Evolutionary conservation across 2,888 invertebrate species (phyloP).

Genomic region (Drosophila paramelanica): DNA sequence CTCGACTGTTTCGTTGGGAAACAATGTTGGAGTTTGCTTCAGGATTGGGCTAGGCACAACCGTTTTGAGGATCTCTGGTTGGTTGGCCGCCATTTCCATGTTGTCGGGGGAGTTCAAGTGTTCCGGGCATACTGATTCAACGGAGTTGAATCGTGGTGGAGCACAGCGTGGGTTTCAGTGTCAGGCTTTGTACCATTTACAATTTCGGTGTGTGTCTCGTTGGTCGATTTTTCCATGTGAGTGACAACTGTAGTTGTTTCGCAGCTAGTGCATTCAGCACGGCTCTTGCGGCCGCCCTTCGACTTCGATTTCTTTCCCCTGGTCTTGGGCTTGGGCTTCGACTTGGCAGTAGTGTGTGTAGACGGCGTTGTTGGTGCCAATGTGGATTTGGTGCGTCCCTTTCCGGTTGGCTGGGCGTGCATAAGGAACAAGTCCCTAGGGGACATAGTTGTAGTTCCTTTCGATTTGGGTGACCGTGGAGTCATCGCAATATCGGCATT

Average conservation of each 20-base stretch:
- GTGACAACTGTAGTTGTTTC: conserved; percentile 11
- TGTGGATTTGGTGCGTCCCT: neutral
- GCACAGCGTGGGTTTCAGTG: neutral
- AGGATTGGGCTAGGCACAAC: neutral
- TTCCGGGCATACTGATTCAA: neutral
- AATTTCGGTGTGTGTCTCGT: neutral
- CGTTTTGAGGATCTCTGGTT: neutral
- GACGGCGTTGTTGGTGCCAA: neutral
- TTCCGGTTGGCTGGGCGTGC: conserved; percentile 17
- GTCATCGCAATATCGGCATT: neutral
- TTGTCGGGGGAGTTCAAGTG: neutral
- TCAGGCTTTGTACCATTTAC: neutral
- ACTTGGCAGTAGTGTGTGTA: neutral
- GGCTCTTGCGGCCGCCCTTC: neutral
- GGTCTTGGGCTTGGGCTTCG: conserved; percentile 4
- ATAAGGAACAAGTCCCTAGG: conserved; percentile 44
- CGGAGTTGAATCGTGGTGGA: neutral
- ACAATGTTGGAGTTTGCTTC: neutral
- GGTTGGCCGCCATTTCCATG: conserved; percentile 4
- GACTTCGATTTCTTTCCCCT: neutral
- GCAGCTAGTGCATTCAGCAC: neutral
- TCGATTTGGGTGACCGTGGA: neutral
- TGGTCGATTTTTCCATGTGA: neutral
- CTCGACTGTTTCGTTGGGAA: neutral
- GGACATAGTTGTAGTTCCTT: conserved; percentile 31